Base-by-base conservation (phyloP, 2,113 vertebrate genomes). In the Menura novaehollandiae region DNA sequence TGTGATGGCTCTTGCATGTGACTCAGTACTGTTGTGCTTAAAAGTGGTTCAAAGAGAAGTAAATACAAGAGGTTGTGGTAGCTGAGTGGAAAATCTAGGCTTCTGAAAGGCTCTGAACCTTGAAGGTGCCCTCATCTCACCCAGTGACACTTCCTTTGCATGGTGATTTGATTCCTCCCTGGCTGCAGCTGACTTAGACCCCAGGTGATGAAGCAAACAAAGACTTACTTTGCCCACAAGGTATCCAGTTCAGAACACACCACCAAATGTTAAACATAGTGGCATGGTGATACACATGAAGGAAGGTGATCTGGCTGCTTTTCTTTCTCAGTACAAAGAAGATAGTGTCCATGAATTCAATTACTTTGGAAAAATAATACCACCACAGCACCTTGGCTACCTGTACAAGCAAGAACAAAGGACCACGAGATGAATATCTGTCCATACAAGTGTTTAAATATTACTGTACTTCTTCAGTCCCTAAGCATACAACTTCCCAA, bases 261-360 rank as follows among this genome's bases (percentile, higher is more conserved):
- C 99, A 99, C 99, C 99, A 99, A 96, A 99, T 99, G 95, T 99
- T 99, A 86, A 99, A 99, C 99, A 99, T 99, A 6, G 98, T 98
- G 73, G 98, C 98, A 13, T 99, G 99, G 93, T 99, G 99, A 96
- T 99, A 99, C 15, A 99, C 99, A 0, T 99, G 99, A 64, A 99
- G 98, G 90, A 99, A 99, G 87, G 98, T 99, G 91, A 99, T 98
- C 97, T 99, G 98, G 92, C 93, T 98, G 80, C 94, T 99, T 96
- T 99, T 99, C 87, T 99, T 99, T 96, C 99, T 97, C 95, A 99
- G 93, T 84, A 99, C 98, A 89, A 99, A 99, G 97, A 99, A 99
- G 92, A 99, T 96, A 5, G 99, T 99, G 97, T 99, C 98, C 94
- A 98, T 97, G 93, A 99, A 99, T 97, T 99, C 99, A 82, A 99